Evolutionary conservation across 2,113 vertebrate genomes (phyloP), one percentile per base, ranked within the genome.

Genomic region (Amblyopsis rosae): DNA sequence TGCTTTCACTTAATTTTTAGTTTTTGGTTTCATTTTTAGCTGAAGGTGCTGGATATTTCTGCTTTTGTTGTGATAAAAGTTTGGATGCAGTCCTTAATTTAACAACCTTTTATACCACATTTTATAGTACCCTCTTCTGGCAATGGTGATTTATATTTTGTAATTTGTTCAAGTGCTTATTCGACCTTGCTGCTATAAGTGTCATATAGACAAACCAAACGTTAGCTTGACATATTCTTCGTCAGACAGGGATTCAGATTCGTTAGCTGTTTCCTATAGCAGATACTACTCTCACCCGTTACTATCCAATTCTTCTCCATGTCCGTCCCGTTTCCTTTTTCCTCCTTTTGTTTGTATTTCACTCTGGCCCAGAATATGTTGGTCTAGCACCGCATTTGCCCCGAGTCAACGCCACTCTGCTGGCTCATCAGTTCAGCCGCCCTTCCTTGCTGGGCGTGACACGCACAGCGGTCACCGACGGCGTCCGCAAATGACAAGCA

Each of bases 401-500:
- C 56, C 26, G 26, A 70, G 62, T 76, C 33, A 76, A 13, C 67
- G 47, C 49, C 16, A 13, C 67, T 68, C 47, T 69, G 69, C 72
- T 65, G 49, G 50, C 57, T 79, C 79, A 78, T 76, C 71, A 59
- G 54, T 70, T 69, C 16, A 48, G 35, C 26, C 56, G 67, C 50
- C 10, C 57, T 5, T 66, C 46, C 50, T 48, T 61, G 57, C 67
- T 26, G 2, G 48, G 12, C 65, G 46, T 56, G 58, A 9, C 51
- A 50, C 51, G 17, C 67, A 70, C 48, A 16, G 46, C 59, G 69
- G 77, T 60, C 77, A 70, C 69, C 65, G 9, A 71, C 9, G 49
- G 56, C 73, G 64, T 80, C 82, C 81, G 51, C 79, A 84, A 84
- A 86, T 83, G 65, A 75, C 80, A 88, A 56, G 53, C 57, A 69